Base-by-base conservation (phyloP, 2,888 invertebrate genomes). In the Caenorhabditis afra region DNA sequence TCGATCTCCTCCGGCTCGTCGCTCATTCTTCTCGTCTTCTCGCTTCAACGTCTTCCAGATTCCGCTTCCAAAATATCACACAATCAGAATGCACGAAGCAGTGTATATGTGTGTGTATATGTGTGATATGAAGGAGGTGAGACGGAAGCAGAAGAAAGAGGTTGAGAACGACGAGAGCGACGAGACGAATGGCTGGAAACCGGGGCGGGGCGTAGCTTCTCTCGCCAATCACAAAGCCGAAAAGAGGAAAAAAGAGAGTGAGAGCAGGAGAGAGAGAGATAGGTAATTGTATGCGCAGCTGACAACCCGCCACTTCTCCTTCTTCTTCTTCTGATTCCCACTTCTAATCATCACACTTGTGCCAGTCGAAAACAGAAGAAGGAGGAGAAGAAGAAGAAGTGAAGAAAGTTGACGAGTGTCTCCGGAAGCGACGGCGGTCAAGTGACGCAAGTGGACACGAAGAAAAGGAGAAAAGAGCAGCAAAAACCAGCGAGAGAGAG, bases 141-240 rank as follows among this genome's bases (percentile, higher is more conserved):
- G 41, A 41, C 11, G 41, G 41, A 11, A 41, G 41, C 3, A 41
- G 11, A 11, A 44, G 65, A 55, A 65, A 74, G 49, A 57, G 61
- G 66, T 58, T 65, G 68, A 68, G 68, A 59, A 44, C 39, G 67
- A 58, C 29, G 66, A 53, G 53, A 67, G 49, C 45, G n/a, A n/a
- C n/a, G 47, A 18, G 47, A 52, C 52, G 52, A 52, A 52, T 52
- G 55, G 44, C 71, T 71, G 71, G 39, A 71, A 71, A 29, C 4
- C n/a, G 29, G 55, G 70, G 62, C 57, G 71, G 64, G 18, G 62
- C 35, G 49, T 23, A n/a, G 12, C 35, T 20, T 35, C 29, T 50
- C 29, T 47, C 59, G 52, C 50, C 37, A 65, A 57, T 39, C 39
- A 41, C 52, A 53, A 58, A 49, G 37, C 35, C n/a, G 41, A 52